Base-by-base conservation (phyloP, 2,888 invertebrate genomes). In the Spilarctia lutea region DNA sequence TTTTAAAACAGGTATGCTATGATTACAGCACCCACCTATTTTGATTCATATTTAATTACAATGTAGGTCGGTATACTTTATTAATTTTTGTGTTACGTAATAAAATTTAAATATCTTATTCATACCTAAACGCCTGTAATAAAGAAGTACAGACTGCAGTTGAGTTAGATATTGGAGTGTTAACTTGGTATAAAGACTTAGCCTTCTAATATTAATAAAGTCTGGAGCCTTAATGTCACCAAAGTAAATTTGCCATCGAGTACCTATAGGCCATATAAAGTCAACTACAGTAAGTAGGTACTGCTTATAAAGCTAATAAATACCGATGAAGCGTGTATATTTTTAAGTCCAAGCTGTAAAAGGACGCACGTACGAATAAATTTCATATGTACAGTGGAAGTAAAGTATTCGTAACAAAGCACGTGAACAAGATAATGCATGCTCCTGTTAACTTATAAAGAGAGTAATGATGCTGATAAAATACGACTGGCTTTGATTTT, bases 1-100 rank as follows among this genome's bases (percentile, higher is more conserved):
- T 89, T 84, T 89, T 81, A 72, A 68, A 75, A 76, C 74, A 78
- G 72, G 72, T 76, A 68, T 33, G 24, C 33, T 68, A 48, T 68
- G 68, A 68, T 68, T 48, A 7, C 8, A 4, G 30, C 13, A 63
- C 13, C 2, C 27, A 30, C 60, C 60, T 60, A 27, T 60, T 63
- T 63, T 30, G 27, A 30, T 63, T 63, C 30, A 18, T 63, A 16
- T 63, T 18, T 7, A 63, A 63, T 16, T 18, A 18, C 30, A 30
- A 63, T 63, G 63, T 63, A 63, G 30, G 63, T 63, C 2, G 16
- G 60, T 60, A 60, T 13, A 27, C 27, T 27, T 30, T 56, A 20
- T 56, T 56, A 6, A 30, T 27, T 60, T 13, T 18, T 30, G 16
- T 30, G 30, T 18, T 16, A 60, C 60, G 56, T 56, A n/a, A 60